phyloP scores from a whole-genome alignment of 2,888 invertebrate genomes.

The Bombylius discolor region DNA sequence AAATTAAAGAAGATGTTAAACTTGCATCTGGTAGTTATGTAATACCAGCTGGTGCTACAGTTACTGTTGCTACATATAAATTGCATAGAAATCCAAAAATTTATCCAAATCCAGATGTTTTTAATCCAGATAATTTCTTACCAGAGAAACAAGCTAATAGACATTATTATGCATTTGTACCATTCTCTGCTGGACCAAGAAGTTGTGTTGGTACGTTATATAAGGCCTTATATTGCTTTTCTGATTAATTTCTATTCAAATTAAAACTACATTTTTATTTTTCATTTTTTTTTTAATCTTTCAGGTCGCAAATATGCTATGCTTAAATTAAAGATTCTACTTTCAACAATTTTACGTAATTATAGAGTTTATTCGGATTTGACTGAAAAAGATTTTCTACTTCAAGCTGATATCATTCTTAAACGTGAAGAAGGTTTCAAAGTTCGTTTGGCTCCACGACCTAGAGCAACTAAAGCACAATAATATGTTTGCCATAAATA shows the following conservation, averaged over 20 bases:
- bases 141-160: slow-evolving; percentile 64
- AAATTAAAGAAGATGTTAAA: slow-evolving; percentile 56
- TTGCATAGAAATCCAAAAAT: slow-evolving; percentile 57
- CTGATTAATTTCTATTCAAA: slow-evolving; percentile 1
- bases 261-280: not conserved
- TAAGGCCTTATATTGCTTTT: not conserved
- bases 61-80: slow-evolving; percentile 51
- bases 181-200: slow-evolving; percentile 72
- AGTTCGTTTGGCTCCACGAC: slow-evolving; percentile 54
- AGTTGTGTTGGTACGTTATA: slow-evolving; percentile 57
- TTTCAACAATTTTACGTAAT: slow-evolving; percentile 61
- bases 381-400: slow-evolving; percentile 53
- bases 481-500: not conserved
- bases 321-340: slow-evolving; percentile 63
- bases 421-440: slow-evolving; percentile 66
- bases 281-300: slow-evolving; percentile 16
- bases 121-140: slow-evolving; percentile 75
- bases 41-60: slow-evolving; percentile 56
- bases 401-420: slow-evolving; percentile 64
- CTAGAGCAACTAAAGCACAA: slow-evolving; percentile 11
- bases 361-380: slow-evolving; percentile 57
- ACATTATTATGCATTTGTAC: slow-evolving; percentile 69
- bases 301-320: slow-evolving; percentile 68
- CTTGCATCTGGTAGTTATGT: slow-evolving; percentile 53
- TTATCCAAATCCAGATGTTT: slow-evolving; percentile 63